A percentile compares a stretch with the other conserved stretches of the same genome.
These are phyloP conservation scores for Opisthograptis luteolata DNA, from an alignment of 2,888 invertebrate species.

Conservation along the genomic window DNA sequence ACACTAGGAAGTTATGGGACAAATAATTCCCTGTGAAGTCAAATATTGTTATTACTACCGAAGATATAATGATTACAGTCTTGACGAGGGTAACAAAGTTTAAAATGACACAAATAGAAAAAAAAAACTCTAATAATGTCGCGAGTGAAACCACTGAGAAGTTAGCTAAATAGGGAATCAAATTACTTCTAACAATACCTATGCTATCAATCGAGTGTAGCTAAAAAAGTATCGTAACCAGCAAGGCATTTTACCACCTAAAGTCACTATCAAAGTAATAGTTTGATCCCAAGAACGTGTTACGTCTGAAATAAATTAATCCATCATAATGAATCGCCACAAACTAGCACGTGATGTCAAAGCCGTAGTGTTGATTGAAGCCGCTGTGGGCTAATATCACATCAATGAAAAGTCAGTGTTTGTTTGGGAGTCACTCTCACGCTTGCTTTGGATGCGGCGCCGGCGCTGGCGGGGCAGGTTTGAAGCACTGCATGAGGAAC, in stretches of 20 bases:
- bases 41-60: constrained; percentile 52
- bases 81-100: constrained; percentile 59
- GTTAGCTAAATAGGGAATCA: constrained; percentile 26
- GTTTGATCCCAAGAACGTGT: constrained; percentile 77
- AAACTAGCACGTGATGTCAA: constrained; percentile 47
- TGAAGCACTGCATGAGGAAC: constrained; percentile 95
- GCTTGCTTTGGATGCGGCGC: constrained; percentile 87
- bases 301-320: constrained; percentile 52
- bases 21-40: constrained; percentile 50
- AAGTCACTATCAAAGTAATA: constrained; percentile 52
- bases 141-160: constrained; percentile 15
- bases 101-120: constrained; percentile 54
- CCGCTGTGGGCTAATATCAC: constrained; percentile 43
- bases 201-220: constrained; percentile 50
- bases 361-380: constrained; percentile 38
- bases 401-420: constrained; percentile 43
- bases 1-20: constrained; percentile 47
- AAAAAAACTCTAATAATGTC: constrained; percentile 42
- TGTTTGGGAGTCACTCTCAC: constrained; percentile 64
- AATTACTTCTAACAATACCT: constrained; percentile 38
- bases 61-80: constrained; percentile 60
- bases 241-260: constrained; percentile 39
- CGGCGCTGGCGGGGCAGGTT: constrained; percentile 87
- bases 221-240: constrained; percentile 31
- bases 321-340: constrained; percentile 49